Evolutionary conservation across 2,888 invertebrate species (phyloP).

Genomic region (Sphecodes monilicornis): DNA sequence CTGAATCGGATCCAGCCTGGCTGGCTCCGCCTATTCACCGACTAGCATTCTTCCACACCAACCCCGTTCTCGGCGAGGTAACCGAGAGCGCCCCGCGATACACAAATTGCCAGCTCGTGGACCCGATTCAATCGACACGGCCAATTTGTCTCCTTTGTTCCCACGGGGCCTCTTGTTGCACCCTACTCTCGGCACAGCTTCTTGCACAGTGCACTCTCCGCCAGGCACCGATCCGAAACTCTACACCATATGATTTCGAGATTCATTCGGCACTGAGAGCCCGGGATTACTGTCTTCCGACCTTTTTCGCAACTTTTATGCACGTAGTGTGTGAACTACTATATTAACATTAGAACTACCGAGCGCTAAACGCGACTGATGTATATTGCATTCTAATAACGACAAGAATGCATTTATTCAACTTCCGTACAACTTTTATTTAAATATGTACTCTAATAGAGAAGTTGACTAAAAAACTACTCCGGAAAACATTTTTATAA

Average conservation of each 20-base stretch:
- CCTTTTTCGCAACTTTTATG: no score
- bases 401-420: no score
- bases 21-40: conserved; percentile 80
- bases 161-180: not conserved
- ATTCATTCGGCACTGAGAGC: not conserved
- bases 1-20: conserved; percentile 75
- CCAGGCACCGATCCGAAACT: not conserved
- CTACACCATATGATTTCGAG: not conserved
- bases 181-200: not conserved
- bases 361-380: no score
- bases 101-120: conserved; percentile 39
- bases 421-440: no score
- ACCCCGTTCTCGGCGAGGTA: conserved; percentile 60
- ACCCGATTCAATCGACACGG: conserved; percentile 38
- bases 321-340: no score
- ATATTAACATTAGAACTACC: no score
- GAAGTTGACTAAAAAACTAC: no score
- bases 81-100: conserved; percentile 39
- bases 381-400: no score
- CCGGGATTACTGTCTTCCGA: not conserved
- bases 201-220: not conserved
- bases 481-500: no score
- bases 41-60: conserved; percentile 66
- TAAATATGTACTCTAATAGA: no score
- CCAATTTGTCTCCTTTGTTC: conserved; percentile 26